Conservation (phyloP, 2,888 invertebrate genomes). For the Eupeodes luniger region DNA sequence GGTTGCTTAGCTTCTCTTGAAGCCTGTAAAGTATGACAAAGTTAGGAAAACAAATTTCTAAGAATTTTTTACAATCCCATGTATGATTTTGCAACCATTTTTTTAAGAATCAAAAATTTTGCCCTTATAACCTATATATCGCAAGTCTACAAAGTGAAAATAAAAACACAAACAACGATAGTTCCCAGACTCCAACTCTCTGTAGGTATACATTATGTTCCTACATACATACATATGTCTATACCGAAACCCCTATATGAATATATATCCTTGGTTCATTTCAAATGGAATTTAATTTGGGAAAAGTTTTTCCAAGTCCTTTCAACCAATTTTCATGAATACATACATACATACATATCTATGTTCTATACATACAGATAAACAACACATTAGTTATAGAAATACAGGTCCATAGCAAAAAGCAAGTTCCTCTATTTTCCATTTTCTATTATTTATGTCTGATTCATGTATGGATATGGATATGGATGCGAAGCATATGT, state of each 20-base stretch:
- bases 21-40: too few species aligned
- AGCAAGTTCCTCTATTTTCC: not conserved
- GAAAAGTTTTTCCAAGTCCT: constrained; percentile 64
- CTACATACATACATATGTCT: not conserved
- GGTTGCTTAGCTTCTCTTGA: too few species aligned
- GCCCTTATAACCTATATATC: not conserved
- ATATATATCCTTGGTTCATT: constrained; percentile 63
- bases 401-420: not conserved
- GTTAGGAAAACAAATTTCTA: too few species aligned
- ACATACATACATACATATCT: constrained; percentile 6
- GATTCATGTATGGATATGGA: constrained; percentile 11
- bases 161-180: constrained; percentile 8
- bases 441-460: constrained; percentile 28
- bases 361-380: too few species aligned
- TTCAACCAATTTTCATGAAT: constrained; percentile 62
- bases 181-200: not conserved
- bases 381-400: too few species aligned
- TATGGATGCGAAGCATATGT: not conserved
- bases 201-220: too few species aligned
- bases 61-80: too few species aligned
- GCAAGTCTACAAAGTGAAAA: constrained; percentile 18
- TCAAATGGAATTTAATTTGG: constrained; percentile 69
- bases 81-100: not conserved
- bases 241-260: constrained; percentile 47
- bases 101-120: not conserved